Conservation (phyloP, 2,113 vertebrate genomes). For the Erpornis zantholeuca region DNA sequence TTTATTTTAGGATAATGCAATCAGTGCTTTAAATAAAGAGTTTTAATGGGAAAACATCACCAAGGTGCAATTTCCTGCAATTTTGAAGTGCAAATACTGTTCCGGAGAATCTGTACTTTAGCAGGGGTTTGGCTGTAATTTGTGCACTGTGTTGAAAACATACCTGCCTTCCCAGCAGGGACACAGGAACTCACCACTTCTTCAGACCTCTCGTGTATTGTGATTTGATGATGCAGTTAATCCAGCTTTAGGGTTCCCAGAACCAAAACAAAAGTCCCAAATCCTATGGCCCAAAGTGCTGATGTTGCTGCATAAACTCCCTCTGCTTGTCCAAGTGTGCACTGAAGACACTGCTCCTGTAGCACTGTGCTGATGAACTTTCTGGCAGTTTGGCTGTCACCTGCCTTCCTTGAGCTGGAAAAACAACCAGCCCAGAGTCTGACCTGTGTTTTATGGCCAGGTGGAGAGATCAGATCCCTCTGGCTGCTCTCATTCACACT, state of each 20-base stretch:
- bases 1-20: background rate
- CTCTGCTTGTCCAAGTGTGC: accelerated
- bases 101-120: background rate
- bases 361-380: accelerated
- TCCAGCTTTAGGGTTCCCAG: background rate
- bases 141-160: background rate
- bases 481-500: background rate
- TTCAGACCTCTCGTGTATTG: background rate
- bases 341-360: background rate
- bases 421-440: background rate
- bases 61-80: background rate
- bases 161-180: background rate
- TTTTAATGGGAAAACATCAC: background rate
- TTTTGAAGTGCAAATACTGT: background rate
- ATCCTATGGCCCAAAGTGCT: background rate
- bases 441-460: background rate
- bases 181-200: background rate
- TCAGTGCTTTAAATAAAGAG: background rate
- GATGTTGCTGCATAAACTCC: background rate
- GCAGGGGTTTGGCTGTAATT: background rate
- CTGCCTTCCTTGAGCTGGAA: background rate
- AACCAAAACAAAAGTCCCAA: background rate
- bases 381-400: accelerated
- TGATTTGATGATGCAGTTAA: background rate
- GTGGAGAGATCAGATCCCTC: background rate